Conservation (phyloP, 2,797 vertebrate species). For the Galagoides demidoff region DNA sequence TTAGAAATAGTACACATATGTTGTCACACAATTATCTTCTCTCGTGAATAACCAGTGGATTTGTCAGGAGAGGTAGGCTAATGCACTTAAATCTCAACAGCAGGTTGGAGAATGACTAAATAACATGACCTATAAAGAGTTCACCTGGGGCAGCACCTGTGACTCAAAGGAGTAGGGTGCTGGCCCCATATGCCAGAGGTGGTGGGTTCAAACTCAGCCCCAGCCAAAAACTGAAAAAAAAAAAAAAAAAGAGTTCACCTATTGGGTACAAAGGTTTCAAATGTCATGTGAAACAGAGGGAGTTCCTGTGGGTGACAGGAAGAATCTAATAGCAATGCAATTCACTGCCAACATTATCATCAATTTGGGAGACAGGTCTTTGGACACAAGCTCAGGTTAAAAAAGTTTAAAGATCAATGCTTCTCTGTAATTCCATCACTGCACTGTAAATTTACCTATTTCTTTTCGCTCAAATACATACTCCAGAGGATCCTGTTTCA, state of each 20-base stretch:
- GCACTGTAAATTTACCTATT: constrained; percentile 11
- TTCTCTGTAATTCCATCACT: constrained; percentile 32
- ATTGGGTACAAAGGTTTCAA: constrained; percentile 49
- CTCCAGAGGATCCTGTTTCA: neutral
- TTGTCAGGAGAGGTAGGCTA: neutral
- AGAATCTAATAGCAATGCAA: neutral
- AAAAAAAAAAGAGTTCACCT: neutral
- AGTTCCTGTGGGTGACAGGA: neutral
- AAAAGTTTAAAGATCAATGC: neutral
- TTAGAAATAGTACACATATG: neutral
- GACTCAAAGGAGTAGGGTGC: too few species aligned
- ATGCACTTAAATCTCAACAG: constrained; percentile 18
- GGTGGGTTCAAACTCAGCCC: too few species aligned
- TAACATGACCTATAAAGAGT: constrained; percentile 11
- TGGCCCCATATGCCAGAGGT: too few species aligned
- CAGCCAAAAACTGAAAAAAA: too few species aligned
- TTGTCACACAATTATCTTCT: neutral
- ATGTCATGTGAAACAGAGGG: neutral
- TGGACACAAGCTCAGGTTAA: constrained; percentile 9
- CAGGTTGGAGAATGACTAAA: constrained; percentile 36
- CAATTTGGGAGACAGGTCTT: neutral
- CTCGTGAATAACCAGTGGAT: constrained; percentile 11
- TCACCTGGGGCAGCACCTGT: neutral
- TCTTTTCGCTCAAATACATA: neutral
- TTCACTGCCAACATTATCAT: neutral